Evolutionary conservation across 2,888 invertebrate species (phyloP).

Genomic region (Blastobasis adustella): DNA sequence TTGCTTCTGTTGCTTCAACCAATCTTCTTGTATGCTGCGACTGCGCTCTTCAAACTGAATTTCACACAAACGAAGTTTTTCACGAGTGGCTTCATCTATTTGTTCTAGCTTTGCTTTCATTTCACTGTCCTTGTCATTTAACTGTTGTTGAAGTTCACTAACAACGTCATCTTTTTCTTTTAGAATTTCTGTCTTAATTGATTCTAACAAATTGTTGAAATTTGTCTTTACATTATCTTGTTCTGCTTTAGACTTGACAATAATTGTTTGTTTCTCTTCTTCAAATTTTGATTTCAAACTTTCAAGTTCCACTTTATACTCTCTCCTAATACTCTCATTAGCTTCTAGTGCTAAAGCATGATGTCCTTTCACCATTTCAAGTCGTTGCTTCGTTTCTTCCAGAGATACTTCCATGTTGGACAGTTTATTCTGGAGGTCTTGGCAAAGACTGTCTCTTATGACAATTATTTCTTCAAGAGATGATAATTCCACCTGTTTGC

Average conservation of each 20-base stretch:
- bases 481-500: conserved; percentile 55
- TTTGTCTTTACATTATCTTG: conserved; percentile 51
- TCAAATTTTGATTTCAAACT: conserved; percentile 57
- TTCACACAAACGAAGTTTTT: conserved; percentile 61
- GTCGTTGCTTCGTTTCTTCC: conserved; percentile 56
- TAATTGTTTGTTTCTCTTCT: conserved; percentile 57
- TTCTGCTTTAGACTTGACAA: conserved; percentile 48
- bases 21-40: conserved; percentile 50
- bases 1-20: conserved; percentile 46
- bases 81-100: conserved; percentile 58
- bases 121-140: conserved; percentile 48
- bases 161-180: conserved; percentile 53
- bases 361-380: conserved; percentile 69
- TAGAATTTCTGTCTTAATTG: conserved; percentile 43
- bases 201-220: conserved; percentile 45
- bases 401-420: conserved; percentile 45
- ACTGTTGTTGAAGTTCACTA: conserved; percentile 44
- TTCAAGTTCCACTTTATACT: conserved; percentile 64
- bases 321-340: conserved; percentile 66
- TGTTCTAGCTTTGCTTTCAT: conserved; percentile 66
- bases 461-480: conserved; percentile 60
- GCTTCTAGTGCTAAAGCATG: conserved; percentile 66
- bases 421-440: conserved; percentile 61
- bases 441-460: conserved; percentile 59
- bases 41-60: conserved; percentile 66